Conservation (phyloP, 2,888 invertebrate species). For the Campoletis raptor region DNA sequence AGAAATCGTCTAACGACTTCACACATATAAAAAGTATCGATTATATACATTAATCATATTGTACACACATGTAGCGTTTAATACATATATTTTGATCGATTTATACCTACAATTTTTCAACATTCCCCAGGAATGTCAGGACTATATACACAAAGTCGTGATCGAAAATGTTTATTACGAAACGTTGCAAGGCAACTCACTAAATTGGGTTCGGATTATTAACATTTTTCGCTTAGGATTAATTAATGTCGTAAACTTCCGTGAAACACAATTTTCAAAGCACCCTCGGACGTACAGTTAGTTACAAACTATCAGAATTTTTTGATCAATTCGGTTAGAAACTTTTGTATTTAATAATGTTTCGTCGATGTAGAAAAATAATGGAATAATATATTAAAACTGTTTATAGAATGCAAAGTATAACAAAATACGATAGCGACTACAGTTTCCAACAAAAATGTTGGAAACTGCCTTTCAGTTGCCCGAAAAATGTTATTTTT, state of each 20-base stretch:
- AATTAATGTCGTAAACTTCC: background rate
- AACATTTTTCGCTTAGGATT: background rate
- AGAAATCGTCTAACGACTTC: slow-evolving; percentile 11
- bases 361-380: background rate
- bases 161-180: background rate
- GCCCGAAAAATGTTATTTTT: background rate
- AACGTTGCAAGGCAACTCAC: background rate
- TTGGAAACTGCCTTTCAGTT: no score
- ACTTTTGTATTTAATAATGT: background rate
- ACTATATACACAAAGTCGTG: background rate
- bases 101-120: background rate
- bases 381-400: background rate
- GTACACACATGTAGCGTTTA: background rate
- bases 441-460: background rate
- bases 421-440: background rate
- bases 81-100: background rate
- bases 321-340: background rate
- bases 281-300: background rate
- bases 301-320: background rate
- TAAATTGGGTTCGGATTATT: background rate
- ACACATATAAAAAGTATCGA: background rate
- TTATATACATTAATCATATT: background rate
- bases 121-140: background rate
- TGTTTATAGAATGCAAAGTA: background rate
- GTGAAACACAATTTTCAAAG: background rate